Base-by-base conservation (phyloP, 2,888 invertebrate species). In the Dilophus febrilis region DNA sequence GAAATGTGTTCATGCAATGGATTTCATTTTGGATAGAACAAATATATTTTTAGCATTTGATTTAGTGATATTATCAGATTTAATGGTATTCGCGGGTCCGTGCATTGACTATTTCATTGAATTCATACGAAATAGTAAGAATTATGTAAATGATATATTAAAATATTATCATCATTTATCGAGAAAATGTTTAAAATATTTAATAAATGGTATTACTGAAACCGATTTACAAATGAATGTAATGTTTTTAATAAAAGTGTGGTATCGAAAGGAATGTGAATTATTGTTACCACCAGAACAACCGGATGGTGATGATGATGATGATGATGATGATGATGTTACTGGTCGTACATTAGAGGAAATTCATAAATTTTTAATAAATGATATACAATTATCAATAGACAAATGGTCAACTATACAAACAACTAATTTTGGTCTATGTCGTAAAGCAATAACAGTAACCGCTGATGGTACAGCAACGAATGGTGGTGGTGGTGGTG, bases 11-110 rank as follows among this genome's bases (percentile, higher is more conserved):
- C 40, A 53, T 29, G 55, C 54, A 17, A 52, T 61, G 22, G 53
- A 52, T 32, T 48, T 47, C 19, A 59, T 58, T 43, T 42, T 61
- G 35, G 53, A 59, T 17, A 60, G 56, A 45, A 49, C 53, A 18
- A 61, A 61, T 42, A 58, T 62, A n/a, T 46, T 61, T 40, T 55
- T 57, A 3, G 55, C 61, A 0, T 44, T 62, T 19, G 59, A 61
- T 44, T 45, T 61, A 11, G 53, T 58, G 22, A 52, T 57, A 5
- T 58, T 56, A 44, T 55, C 59, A 51, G 55, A 59, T 31, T 45
- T 61, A 16, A 51, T 53, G 27, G 50, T 53, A 13, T 41, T 61
- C 13, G 44, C 58, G 12, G 52, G 55, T 7, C 49, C 55, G 10
- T 55, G 53, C 14, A 52, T 57, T 47, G 50, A 50, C 2, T 61